Evolutionary conservation across 2,113 vertebrate genomes (phyloP).

Genomic region (Asarcornis scutulata): DNA sequence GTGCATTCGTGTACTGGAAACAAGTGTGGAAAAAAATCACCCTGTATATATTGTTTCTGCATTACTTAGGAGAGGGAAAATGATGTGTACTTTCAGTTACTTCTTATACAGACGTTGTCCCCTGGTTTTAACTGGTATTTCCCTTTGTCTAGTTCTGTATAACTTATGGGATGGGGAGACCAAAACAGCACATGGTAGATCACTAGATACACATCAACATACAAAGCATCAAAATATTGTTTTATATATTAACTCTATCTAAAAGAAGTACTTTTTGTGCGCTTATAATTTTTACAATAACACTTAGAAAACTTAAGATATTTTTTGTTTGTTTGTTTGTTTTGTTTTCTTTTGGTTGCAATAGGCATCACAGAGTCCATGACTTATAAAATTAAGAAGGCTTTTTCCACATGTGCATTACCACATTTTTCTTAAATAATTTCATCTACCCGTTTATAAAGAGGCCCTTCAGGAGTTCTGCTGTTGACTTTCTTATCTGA

Average conservation of each 20-base stretch:
- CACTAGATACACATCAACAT: neutral
- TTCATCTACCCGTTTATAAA: rapidly evolving
- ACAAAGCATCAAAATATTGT: rapidly evolving
- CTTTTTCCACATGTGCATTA: rapidly evolving
- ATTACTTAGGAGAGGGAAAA: neutral
- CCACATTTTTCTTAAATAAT: neutral
- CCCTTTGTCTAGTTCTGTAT: rapidly evolving
- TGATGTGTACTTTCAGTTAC: rapidly evolving
- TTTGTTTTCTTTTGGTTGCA: neutral
- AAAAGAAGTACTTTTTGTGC: neutral
- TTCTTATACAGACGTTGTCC: rapidly evolving
- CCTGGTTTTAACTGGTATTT: rapidly evolving
- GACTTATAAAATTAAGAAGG: rapidly evolving
- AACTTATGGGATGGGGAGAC: neutral
- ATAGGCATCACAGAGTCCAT: rapidly evolving
- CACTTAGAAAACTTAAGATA: neutral
- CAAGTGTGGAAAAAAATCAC: neutral
- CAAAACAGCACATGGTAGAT: rapidly evolving
- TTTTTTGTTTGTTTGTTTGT: neutral
- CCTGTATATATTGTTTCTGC: rapidly evolving
- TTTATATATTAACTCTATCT: neutral
- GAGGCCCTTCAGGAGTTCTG: neutral
- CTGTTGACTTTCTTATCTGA: neutral
- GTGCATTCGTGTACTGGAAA: neutral
- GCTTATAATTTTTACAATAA: neutral